A percentile compares a stretch with the other conserved stretches of the same genome.
These are phyloP conservation scores for Cygnus atratus DNA, from an alignment of 2,113 vertebrate species.

Conservation along the genomic window DNA sequence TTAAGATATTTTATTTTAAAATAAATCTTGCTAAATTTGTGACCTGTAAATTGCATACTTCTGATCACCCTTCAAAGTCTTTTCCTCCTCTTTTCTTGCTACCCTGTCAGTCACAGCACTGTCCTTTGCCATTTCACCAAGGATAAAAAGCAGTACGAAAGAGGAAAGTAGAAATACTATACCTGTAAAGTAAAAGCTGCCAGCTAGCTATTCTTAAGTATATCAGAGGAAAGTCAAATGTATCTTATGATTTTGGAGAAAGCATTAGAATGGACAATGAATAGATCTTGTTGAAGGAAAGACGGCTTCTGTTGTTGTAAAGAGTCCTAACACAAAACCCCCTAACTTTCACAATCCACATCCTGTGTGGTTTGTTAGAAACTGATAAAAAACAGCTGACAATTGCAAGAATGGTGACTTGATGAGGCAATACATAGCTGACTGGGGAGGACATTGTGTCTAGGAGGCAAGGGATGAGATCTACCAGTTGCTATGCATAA, in stretches of 20 bases:
- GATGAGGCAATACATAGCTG: not conserved
- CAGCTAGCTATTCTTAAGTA: not conserved
- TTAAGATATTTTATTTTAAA: not conserved
- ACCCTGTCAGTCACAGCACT: not conserved
- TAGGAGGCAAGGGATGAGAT: not conserved
- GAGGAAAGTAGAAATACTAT: not conserved
- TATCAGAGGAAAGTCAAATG: not conserved
- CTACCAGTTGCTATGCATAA: not conserved
- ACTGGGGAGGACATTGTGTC: not conserved
- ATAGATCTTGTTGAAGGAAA: not conserved
- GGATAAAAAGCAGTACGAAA: not conserved
- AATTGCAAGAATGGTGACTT: not conserved
- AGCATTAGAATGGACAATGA: not conserved
- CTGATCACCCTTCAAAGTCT: not conserved
- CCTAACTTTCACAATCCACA: not conserved
- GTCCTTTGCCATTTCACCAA: not conserved
- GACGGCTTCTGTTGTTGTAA: not conserved
- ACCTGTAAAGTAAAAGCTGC: not conserved
- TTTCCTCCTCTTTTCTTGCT: not conserved
- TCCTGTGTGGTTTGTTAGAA: not conserved
- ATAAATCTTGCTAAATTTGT: not conserved
- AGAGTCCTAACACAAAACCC: not conserved
- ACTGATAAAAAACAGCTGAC: not conserved
- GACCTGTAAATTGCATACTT: not conserved
- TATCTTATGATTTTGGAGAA: not conserved